A percentile compares a stretch with the other conserved stretches of the same genome.
phyloP scores from a whole-genome alignment of 2,797 vertebrate species.

The Arnoldichthys spilopterus region DNA sequence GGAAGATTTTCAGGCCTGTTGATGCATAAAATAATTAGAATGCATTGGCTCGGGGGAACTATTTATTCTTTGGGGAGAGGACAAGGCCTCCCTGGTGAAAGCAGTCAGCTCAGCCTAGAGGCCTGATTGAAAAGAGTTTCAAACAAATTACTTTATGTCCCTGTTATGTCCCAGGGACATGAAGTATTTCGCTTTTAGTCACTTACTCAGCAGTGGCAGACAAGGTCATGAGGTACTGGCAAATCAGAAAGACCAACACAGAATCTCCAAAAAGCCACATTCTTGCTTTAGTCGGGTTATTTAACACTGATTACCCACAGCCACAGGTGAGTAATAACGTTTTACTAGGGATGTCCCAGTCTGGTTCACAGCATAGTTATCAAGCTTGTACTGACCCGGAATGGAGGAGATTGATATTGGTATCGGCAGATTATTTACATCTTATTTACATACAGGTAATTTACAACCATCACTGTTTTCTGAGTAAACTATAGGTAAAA shows the following conservation, averaged over 20 bases:
- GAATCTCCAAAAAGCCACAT: not conserved
- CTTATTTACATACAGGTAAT: too few relatives aligned
- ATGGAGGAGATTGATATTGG: too few relatives aligned
- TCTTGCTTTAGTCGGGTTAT: not conserved
- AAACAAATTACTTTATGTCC: conserved; percentile 30
- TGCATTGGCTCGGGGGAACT: conserved; percentile 13
- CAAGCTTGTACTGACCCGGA: too few relatives aligned
- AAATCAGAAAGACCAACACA: not conserved
- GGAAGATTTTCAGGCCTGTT: not conserved
- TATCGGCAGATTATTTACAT: too few relatives aligned
- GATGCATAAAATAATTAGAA: conserved; percentile 26
- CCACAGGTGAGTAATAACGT: too few relatives aligned
- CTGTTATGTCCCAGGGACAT: conserved; percentile 16
- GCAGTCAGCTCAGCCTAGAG: conserved; percentile 21
- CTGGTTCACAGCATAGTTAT: too few relatives aligned
- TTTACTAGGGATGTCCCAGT: too few relatives aligned
- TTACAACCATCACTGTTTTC: too few relatives aligned
- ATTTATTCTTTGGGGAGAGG: conserved; percentile 30
- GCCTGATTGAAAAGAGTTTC: conserved; percentile 36
- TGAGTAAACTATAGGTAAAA: too few relatives aligned
- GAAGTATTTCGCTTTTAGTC: not conserved
- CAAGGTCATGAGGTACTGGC: not conserved
- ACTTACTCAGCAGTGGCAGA: not conserved
- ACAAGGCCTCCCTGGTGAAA: conserved; percentile 18
- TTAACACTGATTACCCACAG: not conserved